Percentiles rank a stretch among this genome's conserved stretches.
These are phyloP conservation scores for Bedellia somnulentella DNA, from an alignment of 2,888 invertebrate genomes.

Conservation along the genomic window DNA sequence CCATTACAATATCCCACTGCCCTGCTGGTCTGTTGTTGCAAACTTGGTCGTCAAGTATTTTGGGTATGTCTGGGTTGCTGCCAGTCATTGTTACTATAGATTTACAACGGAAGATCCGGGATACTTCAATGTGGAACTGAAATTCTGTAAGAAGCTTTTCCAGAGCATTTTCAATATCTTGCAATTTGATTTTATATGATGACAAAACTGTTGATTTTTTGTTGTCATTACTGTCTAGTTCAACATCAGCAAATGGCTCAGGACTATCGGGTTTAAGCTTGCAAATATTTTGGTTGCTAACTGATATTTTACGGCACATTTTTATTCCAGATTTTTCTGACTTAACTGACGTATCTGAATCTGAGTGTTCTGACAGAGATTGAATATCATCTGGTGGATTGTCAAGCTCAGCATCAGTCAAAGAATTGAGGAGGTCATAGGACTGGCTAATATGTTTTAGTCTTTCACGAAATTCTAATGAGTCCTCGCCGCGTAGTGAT, in stretches of 20 bases:
- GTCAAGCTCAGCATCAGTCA: slow-evolving; percentile 19
- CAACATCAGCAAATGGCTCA: slow-evolving; percentile 42
- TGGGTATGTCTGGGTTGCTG: slow-evolving; percentile 19
- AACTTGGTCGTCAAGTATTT: slow-evolving; percentile 17
- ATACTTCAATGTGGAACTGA: slow-evolving; percentile 43
- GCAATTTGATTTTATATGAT: slow-evolving; percentile 32
- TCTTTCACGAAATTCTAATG: slow-evolving; percentile 28
- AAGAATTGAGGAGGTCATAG: slow-evolving; percentile 31
- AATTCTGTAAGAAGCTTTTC: slow-evolving; percentile 36
- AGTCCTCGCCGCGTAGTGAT: slow-evolving; percentile 25
- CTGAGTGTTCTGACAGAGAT: slow-evolving; percentile 34
- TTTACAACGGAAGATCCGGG: slow-evolving; percentile 32
- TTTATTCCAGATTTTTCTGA: slow-evolving; percentile 20
- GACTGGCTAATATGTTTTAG: slow-evolving; percentile 36
- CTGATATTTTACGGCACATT: slow-evolving; percentile 38
- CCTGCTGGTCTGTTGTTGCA: slow-evolving; percentile 22
- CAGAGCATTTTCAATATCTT: slow-evolving; percentile 29
- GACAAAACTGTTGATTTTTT: slow-evolving; percentile 26
- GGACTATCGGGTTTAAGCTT: slow-evolving; percentile 14
- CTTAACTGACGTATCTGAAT: slow-evolving; percentile 24
- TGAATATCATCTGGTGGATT: slow-evolving; percentile 26
- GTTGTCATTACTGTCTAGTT: slow-evolving; percentile 35
- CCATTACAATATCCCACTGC: slow-evolving; percentile 36
- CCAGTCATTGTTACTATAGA: slow-evolving; percentile 22
- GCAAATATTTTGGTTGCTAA: slow-evolving; percentile 9